Percentiles rank a stretch among this genome's conserved stretches.
Conservation (phyloP, 2,888 invertebrate genomes). For the Tenthredo amoena region DNA sequence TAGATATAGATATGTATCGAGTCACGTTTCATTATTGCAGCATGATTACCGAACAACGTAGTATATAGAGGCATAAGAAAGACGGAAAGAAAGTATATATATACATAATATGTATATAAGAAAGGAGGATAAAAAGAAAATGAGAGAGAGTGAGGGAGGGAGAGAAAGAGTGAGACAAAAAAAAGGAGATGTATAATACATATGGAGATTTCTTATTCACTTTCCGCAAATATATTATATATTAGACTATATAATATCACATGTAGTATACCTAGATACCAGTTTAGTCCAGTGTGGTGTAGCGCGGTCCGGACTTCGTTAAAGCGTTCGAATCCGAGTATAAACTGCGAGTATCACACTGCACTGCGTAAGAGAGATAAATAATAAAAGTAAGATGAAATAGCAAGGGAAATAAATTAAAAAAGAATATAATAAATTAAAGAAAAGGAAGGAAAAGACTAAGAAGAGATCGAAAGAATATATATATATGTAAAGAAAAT, state of each 20-base stretch:
- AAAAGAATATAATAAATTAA: no score
- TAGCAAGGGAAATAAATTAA: neutral
- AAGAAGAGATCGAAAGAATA: no score
- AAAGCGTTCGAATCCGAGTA: neutral
- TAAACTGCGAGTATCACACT: neutral
- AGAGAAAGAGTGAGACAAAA: no score
- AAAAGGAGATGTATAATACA: no score
- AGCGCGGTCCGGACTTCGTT: no score
- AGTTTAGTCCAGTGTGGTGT: neutral
- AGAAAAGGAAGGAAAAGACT: no score
- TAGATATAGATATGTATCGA: neutral
- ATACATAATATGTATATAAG: neutral
- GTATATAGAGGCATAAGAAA: neutral
- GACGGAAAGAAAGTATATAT: neutral
- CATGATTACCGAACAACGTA: neutral
- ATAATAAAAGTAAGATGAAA: neutral
- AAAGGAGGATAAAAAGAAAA: neutral
- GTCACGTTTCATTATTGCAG: slow-evolving; percentile 2
- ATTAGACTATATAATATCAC: no score
- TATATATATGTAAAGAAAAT: no score
- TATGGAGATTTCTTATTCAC: no score
- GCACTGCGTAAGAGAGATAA: neutral
- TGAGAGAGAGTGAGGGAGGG: neutral
- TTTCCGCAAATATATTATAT: no score
- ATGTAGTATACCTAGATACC: no score